phyloP scores from a whole-genome alignment of 1,140 invertebrate genomes.

The Anoplolepis gracilipes region DNA sequence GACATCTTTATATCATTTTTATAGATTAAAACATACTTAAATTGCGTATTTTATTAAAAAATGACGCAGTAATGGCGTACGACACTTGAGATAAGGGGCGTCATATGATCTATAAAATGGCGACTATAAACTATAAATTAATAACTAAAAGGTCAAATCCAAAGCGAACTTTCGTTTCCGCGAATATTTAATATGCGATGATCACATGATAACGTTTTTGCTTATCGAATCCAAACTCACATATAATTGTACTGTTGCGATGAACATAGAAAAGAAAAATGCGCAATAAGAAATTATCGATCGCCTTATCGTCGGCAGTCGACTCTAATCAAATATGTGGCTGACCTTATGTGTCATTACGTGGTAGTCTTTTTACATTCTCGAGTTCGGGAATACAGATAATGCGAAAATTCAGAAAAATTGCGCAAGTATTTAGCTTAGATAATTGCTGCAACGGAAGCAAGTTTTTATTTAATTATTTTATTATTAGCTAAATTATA shows the following conservation, averaged over 20 bases:
- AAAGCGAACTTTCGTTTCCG: conserved; percentile 2
- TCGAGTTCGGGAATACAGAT: neutral
- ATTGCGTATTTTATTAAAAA: neutral
- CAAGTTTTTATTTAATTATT: neutral
- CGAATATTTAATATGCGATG: neutral
- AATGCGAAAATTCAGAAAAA: neutral
- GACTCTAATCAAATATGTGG: neutral
- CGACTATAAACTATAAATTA: neutral
- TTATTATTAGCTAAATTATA: conserved; percentile 16
- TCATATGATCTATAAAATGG: neutral
- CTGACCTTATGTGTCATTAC: neutral
- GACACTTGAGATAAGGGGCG: neutral
- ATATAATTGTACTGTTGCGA: conserved; percentile 8
- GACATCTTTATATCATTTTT: neutral
- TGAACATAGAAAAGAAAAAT: neutral
- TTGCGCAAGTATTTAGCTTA: neutral
- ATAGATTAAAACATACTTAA: neutral
- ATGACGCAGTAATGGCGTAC: neutral
- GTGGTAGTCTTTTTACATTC: neutral
- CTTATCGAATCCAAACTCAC: neutral
- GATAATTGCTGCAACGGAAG: neutral
- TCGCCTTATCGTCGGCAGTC: conserved; percentile 34
- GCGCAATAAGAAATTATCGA: conserved; percentile 32
- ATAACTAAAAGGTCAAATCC: conserved; percentile 14
- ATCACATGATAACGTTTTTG: conserved; percentile 39